Evolutionary conservation across 2,888 invertebrate genomes (phyloP).

Genomic region (Dilophus febrilis): DNA sequence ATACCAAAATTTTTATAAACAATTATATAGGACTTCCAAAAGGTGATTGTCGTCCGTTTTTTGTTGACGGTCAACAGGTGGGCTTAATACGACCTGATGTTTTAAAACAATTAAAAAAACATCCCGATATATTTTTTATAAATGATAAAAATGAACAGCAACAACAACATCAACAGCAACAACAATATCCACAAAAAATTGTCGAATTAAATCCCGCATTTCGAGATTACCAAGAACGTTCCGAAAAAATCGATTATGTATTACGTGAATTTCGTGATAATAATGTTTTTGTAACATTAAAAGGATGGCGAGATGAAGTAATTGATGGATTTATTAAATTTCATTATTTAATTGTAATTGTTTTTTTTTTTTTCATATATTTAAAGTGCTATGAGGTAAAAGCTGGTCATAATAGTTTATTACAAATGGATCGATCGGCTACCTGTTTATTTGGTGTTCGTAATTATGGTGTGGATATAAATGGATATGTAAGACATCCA

Average conservation of each 20-base stretch:
- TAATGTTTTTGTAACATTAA: constrained; percentile 60
- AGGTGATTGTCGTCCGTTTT: constrained; percentile 69
- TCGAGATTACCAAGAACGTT: constrained; percentile 68
- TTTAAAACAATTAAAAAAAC: constrained; percentile 58
- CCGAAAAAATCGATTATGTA: constrained; percentile 58
- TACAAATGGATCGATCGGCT: constrained; percentile 83
- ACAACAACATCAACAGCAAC: constrained; percentile 18
- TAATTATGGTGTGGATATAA: constrained; percentile 88
- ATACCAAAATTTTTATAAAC: no score
- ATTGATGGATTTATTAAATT: constrained; percentile 4
- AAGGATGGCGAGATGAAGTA: constrained; percentile 90
- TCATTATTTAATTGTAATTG: constrained; percentile 5
- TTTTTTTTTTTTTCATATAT: constrained; percentile 3
- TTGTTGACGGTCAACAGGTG: constrained; percentile 77
- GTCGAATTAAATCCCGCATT: constrained; percentile 78
- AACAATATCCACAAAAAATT: constrained; percentile 31
- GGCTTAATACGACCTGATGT: constrained; percentile 76
- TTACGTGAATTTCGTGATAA: constrained; percentile 57
- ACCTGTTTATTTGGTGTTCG: constrained; percentile 86
- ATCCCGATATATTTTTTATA: constrained; percentile 53
- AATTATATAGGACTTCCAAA: constrained; percentile 50
- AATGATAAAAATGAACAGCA: constrained; percentile 22
- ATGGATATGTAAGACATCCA: constrained; percentile 77
- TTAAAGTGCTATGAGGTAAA: constrained; percentile 77
- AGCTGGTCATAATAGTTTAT: constrained; percentile 38